Evolutionary conservation across 2,797 vertebrate species (phyloP), one percentile per base, ranked within the genome.

Genomic region (Leptodactylus fallax): DNA sequence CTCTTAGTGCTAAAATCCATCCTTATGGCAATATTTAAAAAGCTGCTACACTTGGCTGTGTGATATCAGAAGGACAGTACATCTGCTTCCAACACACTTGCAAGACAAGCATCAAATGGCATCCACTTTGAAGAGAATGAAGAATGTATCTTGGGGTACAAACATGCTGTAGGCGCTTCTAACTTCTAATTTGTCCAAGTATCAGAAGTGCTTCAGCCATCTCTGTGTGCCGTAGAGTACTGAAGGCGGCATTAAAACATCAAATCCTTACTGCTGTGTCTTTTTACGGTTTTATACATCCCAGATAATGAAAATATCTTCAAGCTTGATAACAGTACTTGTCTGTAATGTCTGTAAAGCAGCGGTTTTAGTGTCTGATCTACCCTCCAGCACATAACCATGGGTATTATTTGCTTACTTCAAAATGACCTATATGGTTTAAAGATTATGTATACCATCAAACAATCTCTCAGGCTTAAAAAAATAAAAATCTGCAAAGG

Each of bases 241-340:
- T 49, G 79, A 51, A 13, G 14, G 60, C n/a, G 10, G 8, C 1
- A 36, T 71, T 25, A 83, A 55, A 36, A 36, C 36, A 36, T 36
- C 2, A 36, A 49, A 82, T 53, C 36, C 23, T 58, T 55, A 21
- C 51, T 16, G 11, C 36, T 74, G 69, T 47, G 47, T 25, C 17
- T 16, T 45, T 56, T 25, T 60, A 60, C 9, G 13, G 21, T 13
- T 67, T 21, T 71, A 53, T 36, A 71, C 51, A 56, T 49, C 45
- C 58, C 81, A n/a, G 53, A 72, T 56, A 72, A 83, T 81, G 11
- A 81, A 7, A n/a, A 63, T 65, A 19, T 49, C 17, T 81, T 63
- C 16, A 55, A 10, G 63, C 19, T 19, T 19, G 65, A 71, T 55
- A 67, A 82, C 51, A 83, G 61, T 21, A 65, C 60, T 81, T 81